phyloP scores from a whole-genome alignment of 2,888 invertebrate genomes.

The Hipparchia sbordonii region DNA sequence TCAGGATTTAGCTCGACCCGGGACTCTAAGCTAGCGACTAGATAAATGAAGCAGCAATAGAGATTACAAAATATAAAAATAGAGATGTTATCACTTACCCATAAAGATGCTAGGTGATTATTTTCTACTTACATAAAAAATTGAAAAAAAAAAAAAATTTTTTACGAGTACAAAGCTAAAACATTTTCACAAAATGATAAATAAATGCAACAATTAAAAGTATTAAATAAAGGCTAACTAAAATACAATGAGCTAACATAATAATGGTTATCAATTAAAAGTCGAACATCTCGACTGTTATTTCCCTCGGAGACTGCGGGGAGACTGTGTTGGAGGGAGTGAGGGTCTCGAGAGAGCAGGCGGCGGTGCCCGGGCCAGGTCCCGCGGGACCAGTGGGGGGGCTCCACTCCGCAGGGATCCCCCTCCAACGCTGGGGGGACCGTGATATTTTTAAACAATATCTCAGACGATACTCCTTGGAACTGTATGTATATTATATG shows the following conservation, averaged over 20 bases:
- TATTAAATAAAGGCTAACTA: slow-evolving; percentile 13
- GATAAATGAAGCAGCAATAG: background rate
- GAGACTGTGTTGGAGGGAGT: slow-evolving; percentile 50
- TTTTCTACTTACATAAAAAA: background rate
- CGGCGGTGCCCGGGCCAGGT: slow-evolving; percentile 75
- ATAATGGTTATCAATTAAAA: slow-evolving; percentile 67
- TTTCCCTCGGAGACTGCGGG: slow-evolving; percentile 67
- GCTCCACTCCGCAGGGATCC: slow-evolving; percentile 74
- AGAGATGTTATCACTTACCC: background rate
- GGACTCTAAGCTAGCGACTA: no score
- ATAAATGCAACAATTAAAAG: background rate
- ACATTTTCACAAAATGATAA: no score
- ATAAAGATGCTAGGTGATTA: background rate
- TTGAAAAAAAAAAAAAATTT: no score
- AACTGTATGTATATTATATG: slow-evolving; percentile 14
- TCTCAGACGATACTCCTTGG: slow-evolving; percentile 45
- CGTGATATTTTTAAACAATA: slow-evolving; percentile 76
- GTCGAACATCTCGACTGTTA: slow-evolving; percentile 69
- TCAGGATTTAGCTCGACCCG: no score
- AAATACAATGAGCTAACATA: slow-evolving; percentile 24
- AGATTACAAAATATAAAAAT: background rate
- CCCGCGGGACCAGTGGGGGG: slow-evolving; percentile 75
- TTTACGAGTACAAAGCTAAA: no score
- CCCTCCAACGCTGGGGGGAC: slow-evolving; percentile 57
- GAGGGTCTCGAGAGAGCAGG: slow-evolving; percentile 71